Conservation (phyloP, 2,888 invertebrate genomes). For the Apomyelois bistriatella region DNA sequence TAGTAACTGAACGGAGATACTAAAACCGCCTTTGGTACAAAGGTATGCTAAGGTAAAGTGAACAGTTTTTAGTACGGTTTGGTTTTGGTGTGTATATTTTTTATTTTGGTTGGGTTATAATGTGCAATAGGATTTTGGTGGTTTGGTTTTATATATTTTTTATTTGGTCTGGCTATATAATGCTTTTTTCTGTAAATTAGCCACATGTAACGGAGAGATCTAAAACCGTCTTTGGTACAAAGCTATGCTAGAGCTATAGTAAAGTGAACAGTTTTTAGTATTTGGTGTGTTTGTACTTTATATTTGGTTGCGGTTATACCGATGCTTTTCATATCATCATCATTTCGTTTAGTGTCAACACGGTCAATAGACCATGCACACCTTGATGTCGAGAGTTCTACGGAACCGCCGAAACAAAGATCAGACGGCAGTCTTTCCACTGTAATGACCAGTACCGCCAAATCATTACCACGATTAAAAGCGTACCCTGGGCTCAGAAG, state of each 20-base stretch:
- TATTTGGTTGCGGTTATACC: not conserved
- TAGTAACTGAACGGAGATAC: slow-evolving; percentile 92
- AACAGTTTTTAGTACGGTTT: slow-evolving; percentile 21
- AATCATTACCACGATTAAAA: too few species aligned
- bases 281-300: slow-evolving; percentile 14
- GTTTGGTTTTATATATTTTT: too few species aligned
- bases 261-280: slow-evolving; percentile 36
- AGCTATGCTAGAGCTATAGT: slow-evolving; percentile 73
- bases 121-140: too few species aligned
- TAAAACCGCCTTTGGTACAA: slow-evolving; percentile 93
- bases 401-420: too few species aligned
- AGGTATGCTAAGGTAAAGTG: slow-evolving; percentile 58
- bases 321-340: slow-evolving; percentile 7
- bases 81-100: slow-evolving; percentile 16
- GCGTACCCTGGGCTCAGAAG: too few species aligned
- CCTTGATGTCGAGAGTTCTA: too few species aligned
- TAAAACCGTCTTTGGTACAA: slow-evolving; percentile 93
- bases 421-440: too few species aligned
- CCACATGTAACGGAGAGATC: slow-evolving; percentile 94
- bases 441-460: too few species aligned
- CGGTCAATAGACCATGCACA: too few species aligned
- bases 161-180: too few species aligned
- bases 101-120: slow-evolving; percentile 6
- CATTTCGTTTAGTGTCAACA: too few species aligned
- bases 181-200: too few species aligned